A percentile compares a stretch with the other conserved stretches of the same genome.
These are phyloP conservation scores for Kryptolebias ocellatus DNA, from an alignment of 2,797 vertebrate genomes.

Conservation along the genomic window DNA sequence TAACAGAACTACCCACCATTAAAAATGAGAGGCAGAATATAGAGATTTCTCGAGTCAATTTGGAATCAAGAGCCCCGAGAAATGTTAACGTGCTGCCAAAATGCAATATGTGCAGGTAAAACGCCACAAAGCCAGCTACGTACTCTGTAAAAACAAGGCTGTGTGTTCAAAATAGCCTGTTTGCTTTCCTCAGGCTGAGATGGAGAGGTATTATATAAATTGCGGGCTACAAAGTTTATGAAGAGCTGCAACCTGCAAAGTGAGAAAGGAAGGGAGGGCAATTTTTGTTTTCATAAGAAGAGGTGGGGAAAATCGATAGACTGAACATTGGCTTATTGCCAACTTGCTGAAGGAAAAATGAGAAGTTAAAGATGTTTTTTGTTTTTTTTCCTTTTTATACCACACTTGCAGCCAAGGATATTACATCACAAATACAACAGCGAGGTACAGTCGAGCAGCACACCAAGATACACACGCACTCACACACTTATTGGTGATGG, in stretches of 20 bases:
- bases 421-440: constrained; percentile 66
- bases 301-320: constrained; percentile 73
- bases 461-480: constrained; percentile 12
- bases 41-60: constrained; percentile 66
- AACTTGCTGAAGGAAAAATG: constrained; percentile 67
- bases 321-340: constrained; percentile 71
- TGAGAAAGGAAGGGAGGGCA: constrained; percentile 34
- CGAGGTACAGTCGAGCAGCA: constrained; percentile 17
- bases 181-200: constrained; percentile 27
- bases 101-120: constrained; percentile 31
- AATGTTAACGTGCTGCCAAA: constrained; percentile 54
- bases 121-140: constrained; percentile 35
- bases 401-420: constrained; percentile 50
- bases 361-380: constrained; percentile 60
- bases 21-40: constrained; percentile 44
- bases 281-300: constrained; percentile 76
- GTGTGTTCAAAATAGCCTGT: constrained; percentile 34
- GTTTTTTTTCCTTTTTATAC: constrained; percentile 32
- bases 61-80: constrained; percentile 62
- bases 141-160: constrained; percentile 28
- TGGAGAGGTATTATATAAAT: constrained; percentile 63
- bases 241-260: constrained; percentile 63
- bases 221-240: constrained; percentile 64
- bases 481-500: constrained; percentile 3
- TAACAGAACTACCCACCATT: constrained; percentile 51